These are phyloP conservation scores for Pherbina coryleti DNA, from an alignment of 2,888 invertebrate species.

Conservation along the genomic window DNA sequence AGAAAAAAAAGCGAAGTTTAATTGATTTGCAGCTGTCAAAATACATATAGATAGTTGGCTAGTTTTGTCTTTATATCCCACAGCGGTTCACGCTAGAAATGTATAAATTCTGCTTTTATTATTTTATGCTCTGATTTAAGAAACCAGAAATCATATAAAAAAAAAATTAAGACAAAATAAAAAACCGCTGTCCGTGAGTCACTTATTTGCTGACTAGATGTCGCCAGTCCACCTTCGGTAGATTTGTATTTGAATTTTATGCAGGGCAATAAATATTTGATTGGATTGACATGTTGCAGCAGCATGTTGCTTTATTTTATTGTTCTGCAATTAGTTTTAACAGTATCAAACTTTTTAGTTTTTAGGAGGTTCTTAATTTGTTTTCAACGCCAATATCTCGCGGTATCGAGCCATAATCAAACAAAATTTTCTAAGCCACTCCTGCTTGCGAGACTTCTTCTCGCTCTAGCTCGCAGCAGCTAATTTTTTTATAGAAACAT, in stretches of 20 bases:
- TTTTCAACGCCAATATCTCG: too few relatives aligned
- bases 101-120: background rate
- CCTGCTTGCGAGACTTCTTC: too few relatives aligned
- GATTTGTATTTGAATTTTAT: background rate
- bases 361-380: background rate
- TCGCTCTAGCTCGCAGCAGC: too few relatives aligned
- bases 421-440: too few relatives aligned
- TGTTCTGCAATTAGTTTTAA: background rate
- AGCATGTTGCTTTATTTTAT: background rate
- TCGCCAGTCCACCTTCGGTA: background rate
- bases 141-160: background rate
- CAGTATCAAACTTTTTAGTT: background rate
- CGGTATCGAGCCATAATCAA: too few relatives aligned
- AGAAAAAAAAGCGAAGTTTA: background rate
- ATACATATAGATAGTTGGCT: background rate
- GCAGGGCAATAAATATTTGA: background rate
- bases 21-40: constrained; percentile 25
- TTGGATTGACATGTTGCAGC: background rate
- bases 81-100: background rate
- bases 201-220: background rate
- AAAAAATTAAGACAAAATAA: background rate
- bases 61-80: background rate
- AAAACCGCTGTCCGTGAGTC: background rate
- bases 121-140: background rate
- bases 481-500: too few relatives aligned